Evolutionary conservation across 92 coral and sea anemone genomes (phyloP), one percentile per base, ranked within the genome.

Genomic region (Umimayanthus kanabou): DNA sequence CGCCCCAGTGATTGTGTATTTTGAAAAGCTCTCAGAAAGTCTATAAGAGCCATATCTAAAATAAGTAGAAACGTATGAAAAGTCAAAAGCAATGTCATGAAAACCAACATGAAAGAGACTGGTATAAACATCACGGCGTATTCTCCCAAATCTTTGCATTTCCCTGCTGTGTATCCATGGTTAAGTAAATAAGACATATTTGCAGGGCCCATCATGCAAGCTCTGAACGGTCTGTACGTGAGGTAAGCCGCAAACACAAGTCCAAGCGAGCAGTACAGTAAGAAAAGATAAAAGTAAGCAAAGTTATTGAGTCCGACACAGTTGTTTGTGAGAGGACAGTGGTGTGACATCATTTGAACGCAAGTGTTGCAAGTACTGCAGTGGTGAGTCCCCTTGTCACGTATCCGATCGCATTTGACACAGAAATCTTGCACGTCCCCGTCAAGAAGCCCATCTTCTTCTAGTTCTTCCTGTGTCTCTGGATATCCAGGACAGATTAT

Each of bases 281-380:
- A 77, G 82, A 95, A 95, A 53, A 95, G 88, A 71, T 92, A 95
- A 81, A 97, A 97, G 71, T 97, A 94, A 0, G 96, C 89, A 39
- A 85, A 97, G 89, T 97, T 97, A 76, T 95, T 92, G 43, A 94
- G 91, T 1, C 99, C 99, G 45, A 97, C 96, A 80, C 99, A 97
- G 94, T 97, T 97, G 77, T 97, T 97, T 22, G 99, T 97, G 76
- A 97, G 94, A 20, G 99, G 99, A 65, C 99, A 97, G 85, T 97
- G 99, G 79, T 97, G 99, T 15, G 98, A 97, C 99, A 97, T 97
- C 91, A 95, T 82, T 84, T 93, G 88, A 55, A 97, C 98, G 88
- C 99, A 97, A 70, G 93, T 88, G 22, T 85, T 86, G 82, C 99
- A 97, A 0, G 98, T 91, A 40, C 92, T 91, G 76, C 99, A 97